Base-by-base conservation (phyloP, 1,140 invertebrate genomes). In the Plutomurus gul region DNA sequence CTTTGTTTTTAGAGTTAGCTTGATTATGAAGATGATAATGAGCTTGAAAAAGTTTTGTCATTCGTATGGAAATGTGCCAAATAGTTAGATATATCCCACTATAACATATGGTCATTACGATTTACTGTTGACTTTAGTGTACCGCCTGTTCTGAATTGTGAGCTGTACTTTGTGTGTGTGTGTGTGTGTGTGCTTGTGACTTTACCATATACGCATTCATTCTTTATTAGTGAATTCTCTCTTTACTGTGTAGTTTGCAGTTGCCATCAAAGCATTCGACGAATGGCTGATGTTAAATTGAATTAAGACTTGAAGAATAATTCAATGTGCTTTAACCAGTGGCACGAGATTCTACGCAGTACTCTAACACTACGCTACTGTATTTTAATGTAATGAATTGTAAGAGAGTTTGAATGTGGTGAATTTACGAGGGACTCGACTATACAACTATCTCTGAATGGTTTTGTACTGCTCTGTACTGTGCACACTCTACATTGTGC, bases 21-120 rank as follows among this genome's bases (percentile, higher is more conserved):
- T 30, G 56, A 65, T 65, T 65, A 65, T 65, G 56, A 65, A n/a
- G 56, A 65, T 65, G 56, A 65, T 65, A 65, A 65, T 65, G 56
- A 65, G 56, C 56, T 65, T 65, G 56, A 65, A 65, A 65, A 65
- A 65, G 56, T 65, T 65, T 65, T 65, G 56, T 65, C 56, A 65
- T 65, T 65, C 56, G 56, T 65, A 65, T 65, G 56, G 56, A 65
- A 65, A 65, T 65, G 56, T 65, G 56, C 56, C 56, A 65, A 65
- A 65, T 65, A 25, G 18, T 65, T 65, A 65, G 56, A n/a, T n/a
- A n/a, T n/a, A n/a, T n/a, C n/a, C n/a, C n/a, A n/a, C n/a, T n/a
- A n/a, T n/a, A n/a, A n/a, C n/a, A n/a, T n/a, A n/a, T n/a, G n/a
- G n/a, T n/a, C n/a, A n/a, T n/a, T n/a, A n/a, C n/a, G n/a, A n/a